These are phyloP conservation scores for Hippoglossus stenolepis DNA, from an alignment of 2,113 vertebrate species.

Conservation along the genomic window DNA sequence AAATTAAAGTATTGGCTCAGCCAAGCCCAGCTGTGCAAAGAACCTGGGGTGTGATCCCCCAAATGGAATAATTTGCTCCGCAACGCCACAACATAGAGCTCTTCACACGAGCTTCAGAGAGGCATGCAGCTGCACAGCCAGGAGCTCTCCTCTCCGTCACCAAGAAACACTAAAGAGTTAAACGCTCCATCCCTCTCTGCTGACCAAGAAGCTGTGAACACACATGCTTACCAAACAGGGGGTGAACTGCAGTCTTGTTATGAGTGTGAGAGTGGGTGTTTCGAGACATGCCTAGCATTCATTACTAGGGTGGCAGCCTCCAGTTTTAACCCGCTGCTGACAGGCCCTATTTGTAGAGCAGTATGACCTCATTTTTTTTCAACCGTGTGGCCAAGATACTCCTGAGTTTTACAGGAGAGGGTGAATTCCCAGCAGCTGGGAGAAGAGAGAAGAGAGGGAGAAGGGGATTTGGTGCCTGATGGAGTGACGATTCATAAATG, in stretches of 20 bases:
- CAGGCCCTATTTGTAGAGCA: slow-evolving; percentile 26
- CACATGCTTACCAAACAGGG: background rate
- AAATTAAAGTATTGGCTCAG: no score
- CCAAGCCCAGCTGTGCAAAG: no score
- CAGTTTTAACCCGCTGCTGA: slow-evolving; percentile 35
- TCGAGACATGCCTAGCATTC: slow-evolving; percentile 22
- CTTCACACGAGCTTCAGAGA: no score
- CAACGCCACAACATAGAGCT: no score
- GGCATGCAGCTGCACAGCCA: background rate
- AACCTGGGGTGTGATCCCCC: no score
- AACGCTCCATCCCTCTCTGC: background rate
- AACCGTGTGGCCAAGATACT: background rate
- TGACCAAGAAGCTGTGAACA: background rate
- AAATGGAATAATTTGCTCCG: no score
- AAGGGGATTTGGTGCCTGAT: background rate
- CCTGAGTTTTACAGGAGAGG: slow-evolving; percentile 4
- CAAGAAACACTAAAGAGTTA: background rate
- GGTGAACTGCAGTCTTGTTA: background rate
- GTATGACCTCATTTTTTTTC: slow-evolving; percentile 19
- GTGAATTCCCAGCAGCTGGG: background rate
- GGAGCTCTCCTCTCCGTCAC: background rate
- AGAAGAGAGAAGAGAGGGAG: background rate
- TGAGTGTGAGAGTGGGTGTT: background rate
- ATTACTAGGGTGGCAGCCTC: slow-evolving; percentile 21
- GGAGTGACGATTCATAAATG: background rate